These are phyloP conservation scores for Atherinomorus stipes DNA, from an alignment of 2,113 vertebrate genomes.

Conservation along the genomic window DNA sequence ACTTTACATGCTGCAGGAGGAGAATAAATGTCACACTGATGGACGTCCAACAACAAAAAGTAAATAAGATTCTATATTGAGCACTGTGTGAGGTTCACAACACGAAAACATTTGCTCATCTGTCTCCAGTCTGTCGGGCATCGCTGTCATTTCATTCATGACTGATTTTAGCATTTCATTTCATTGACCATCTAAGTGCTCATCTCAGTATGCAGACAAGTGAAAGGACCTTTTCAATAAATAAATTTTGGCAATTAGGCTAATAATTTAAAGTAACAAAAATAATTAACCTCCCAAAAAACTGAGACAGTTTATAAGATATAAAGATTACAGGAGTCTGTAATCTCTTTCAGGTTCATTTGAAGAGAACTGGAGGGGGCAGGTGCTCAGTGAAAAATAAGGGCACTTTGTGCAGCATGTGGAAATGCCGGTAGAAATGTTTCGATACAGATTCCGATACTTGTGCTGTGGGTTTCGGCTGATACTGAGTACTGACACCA, in stretches of 20 bases:
- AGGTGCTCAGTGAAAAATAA: too few relatives aligned
- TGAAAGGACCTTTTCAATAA: neutral
- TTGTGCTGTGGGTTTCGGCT: too few relatives aligned
- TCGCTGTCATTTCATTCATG: neutral
- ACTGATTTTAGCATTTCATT: slow-evolving; percentile 12
- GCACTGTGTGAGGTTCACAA: slow-evolving; percentile 1
- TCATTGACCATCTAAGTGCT: neutral
- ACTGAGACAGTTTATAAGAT: too few relatives aligned
- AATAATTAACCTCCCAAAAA: neutral
- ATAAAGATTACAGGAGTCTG: neutral
- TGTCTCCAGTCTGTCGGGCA: slow-evolving; percentile 3
- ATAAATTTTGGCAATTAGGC: neutral
- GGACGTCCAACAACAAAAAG: slow-evolving; percentile 29
- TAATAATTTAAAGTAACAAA: too few relatives aligned
- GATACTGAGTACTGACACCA: too few relatives aligned
- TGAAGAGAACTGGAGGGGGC: too few relatives aligned
- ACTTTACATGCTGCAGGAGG: slow-evolving; percentile 16
- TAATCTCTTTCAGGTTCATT: too few relatives aligned
- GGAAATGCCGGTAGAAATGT: too few relatives aligned
- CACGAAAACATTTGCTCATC: slow-evolving; percentile 13
- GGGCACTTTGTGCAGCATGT: too few relatives aligned
- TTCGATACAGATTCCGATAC: too few relatives aligned
- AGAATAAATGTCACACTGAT: slow-evolving; percentile 51
- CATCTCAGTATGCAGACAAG: neutral
- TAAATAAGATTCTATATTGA: slow-evolving; percentile 41